Base-by-base conservation (phyloP, 2,797 vertebrate species). In the Gambelia wislizenii region DNA sequence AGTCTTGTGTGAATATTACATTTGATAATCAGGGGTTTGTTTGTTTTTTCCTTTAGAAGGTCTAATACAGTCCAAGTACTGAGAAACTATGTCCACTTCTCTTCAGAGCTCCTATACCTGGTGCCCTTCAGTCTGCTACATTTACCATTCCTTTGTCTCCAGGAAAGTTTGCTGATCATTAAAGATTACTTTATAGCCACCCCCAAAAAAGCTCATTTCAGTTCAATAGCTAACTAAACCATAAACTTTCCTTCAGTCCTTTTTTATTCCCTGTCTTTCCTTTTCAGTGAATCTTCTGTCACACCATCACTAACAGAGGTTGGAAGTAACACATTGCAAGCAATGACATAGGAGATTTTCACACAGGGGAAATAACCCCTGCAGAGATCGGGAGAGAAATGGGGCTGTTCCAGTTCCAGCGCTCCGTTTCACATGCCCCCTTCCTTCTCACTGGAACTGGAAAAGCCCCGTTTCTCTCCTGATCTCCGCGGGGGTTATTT, bases 121-220 rank as follows among this genome's bases (percentile, higher is more conserved):
- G 97, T 97, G 96, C 97, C 97, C 97, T 96, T 92, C 93, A 96
- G 97, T 97, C 97, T 97, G 91, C 90, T 77, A 3, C 90, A 92
- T 89, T 33, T 42, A 70, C 13, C 22, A 14, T 4, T 39, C 27
- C 52, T 39, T 8, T 27, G 25, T 85, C 91, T 91, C 93, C 90
- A 67, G 85, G 72, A 89, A 95, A 76, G n/a, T 39, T 78, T 89
- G 70, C 76, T 89, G 79, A 75, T 91, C 75, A 84, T 91, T 94
- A 91, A 94, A 92, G 42, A 27, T 84, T 67, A 20, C 13, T 20
- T 30, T 69, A 33, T 1, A 54, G 91, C 56, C 52, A 74, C 78
- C 47, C 75, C 56, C 1, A 30, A 6, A 13, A 69, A 1, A 36
- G 13, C 75, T 74, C 42, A 1, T 20, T 49, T 87, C 42, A 79